These are phyloP conservation scores for Holcopasites calliopsidis DNA, from an alignment of 1,140 invertebrate species.

Conservation along the genomic window DNA sequence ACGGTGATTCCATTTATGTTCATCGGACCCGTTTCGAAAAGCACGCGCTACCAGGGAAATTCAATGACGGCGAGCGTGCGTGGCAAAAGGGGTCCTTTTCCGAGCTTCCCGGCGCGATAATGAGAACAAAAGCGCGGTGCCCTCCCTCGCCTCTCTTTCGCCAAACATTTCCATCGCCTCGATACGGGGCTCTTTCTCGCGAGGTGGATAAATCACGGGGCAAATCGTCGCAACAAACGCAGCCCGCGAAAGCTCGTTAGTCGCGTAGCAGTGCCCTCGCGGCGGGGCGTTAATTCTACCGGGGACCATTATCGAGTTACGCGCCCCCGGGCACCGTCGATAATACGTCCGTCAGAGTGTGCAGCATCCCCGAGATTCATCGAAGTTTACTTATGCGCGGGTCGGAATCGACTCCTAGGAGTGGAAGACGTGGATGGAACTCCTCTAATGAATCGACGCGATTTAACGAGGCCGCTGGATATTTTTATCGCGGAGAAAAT, in stretches of 20 bases:
- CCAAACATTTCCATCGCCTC: too few relatives aligned
- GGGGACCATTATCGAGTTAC: conserved; percentile 40
- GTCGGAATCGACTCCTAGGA: too few relatives aligned
- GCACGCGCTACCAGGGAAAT: conserved; percentile 17
- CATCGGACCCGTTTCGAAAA: background rate
- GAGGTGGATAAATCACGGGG: conserved; percentile 29
- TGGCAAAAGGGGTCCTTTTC: conserved; percentile 25
- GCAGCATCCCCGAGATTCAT: background rate
- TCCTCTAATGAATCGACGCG: conserved; percentile 23
- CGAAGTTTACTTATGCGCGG: background rate
- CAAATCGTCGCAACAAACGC: conserved; percentile 58
- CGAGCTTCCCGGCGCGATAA: conserved; percentile 30
- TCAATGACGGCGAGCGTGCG: background rate
- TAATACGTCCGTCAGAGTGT: conserved; percentile 2
- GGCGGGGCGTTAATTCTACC: conserved; percentile 55
- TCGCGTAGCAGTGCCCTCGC: conserved; percentile 22
- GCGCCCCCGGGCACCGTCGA: conserved; percentile 32
- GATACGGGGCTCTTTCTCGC: background rate
- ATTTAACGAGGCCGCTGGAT: conserved; percentile 15
- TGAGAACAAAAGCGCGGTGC: conserved; percentile 52
- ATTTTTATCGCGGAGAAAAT: conserved; percentile 18
- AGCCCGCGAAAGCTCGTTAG: conserved; percentile 63
- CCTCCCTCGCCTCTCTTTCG: background rate
- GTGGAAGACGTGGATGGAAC: background rate
- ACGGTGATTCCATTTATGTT: conserved; percentile 31